A percentile compares a stretch with the other conserved stretches of the same genome.
Conservation (phyloP, 2,113 vertebrate species). For the zebrafish (Danio rerio) region GRCz12tu NC_133184.1:27039001-27039500, state of each 20-base stretch:
- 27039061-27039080: slow-evolving; percentile 47
- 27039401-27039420: neutral
- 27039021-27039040: slow-evolving; percentile 56
- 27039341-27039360: neutral
- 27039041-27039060: slow-evolving; percentile 44
- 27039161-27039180: neutral
- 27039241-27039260: neutral
- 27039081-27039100: slow-evolving; percentile 54
- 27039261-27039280: slow-evolving; percentile 4
- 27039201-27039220: neutral
- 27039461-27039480: neutral
- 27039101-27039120: slow-evolving; percentile 33
- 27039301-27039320: neutral
- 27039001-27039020: slow-evolving; percentile 27
- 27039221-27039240: neutral
- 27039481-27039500: neutral
- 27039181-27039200: slow-evolving; percentile 13
- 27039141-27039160: slow-evolving; percentile 4
- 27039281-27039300: neutral
- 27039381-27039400: neutral
- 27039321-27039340: neutral
- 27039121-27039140: slow-evolving; percentile 7
- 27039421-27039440: neutral
- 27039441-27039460: neutral
- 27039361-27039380: neutral